A percentile compares a stretch with the other conserved stretches of the same genome.
These are phyloP conservation scores for Mus spicilegus DNA, from an alignment of 2,113 vertebrate species.

Conservation along the genomic window DNA sequence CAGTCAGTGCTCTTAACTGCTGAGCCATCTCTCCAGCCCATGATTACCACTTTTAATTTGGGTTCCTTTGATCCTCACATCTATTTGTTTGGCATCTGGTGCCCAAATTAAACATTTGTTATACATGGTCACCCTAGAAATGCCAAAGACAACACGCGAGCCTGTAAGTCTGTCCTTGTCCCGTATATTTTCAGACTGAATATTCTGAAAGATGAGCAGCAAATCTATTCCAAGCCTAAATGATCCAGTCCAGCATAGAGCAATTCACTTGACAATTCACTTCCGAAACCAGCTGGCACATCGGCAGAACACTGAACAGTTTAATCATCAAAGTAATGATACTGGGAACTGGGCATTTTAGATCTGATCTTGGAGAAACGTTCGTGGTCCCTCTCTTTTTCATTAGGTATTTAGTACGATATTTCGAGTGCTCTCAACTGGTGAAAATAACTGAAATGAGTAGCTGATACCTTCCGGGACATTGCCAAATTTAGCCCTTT, in stretches of 20 bases:
- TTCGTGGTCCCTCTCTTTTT: background rate
- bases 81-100: slow-evolving; percentile 36
- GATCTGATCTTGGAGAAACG: background rate
- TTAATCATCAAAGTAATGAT: background rate
- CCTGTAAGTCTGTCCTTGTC: background rate
- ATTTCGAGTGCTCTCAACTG: background rate
- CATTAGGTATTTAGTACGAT: background rate
- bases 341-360: background rate
- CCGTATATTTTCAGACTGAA: slow-evolving; percentile 15
- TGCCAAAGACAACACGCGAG: slow-evolving; percentile 33
- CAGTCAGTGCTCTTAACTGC: too few species aligned
- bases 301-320: background rate
- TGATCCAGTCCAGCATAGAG: slow-evolving; percentile 1
- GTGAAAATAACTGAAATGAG: background rate
- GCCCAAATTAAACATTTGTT: slow-evolving; percentile 58
- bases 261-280: background rate
- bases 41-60: slow-evolving; percentile 21
- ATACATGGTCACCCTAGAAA: slow-evolving; percentile 46
- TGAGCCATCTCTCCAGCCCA: too few species aligned
- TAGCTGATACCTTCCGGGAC: background rate
- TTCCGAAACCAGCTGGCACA: background rate
- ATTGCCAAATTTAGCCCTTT: background rate
- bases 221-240: slow-evolving; percentile 28
- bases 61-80: slow-evolving; percentile 46
- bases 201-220: slow-evolving; percentile 20